Evolutionary conservation across 1,140 invertebrate species (phyloP), one percentile per base, ranked within the genome.

Genomic region (Drosophila auraria): DNA sequence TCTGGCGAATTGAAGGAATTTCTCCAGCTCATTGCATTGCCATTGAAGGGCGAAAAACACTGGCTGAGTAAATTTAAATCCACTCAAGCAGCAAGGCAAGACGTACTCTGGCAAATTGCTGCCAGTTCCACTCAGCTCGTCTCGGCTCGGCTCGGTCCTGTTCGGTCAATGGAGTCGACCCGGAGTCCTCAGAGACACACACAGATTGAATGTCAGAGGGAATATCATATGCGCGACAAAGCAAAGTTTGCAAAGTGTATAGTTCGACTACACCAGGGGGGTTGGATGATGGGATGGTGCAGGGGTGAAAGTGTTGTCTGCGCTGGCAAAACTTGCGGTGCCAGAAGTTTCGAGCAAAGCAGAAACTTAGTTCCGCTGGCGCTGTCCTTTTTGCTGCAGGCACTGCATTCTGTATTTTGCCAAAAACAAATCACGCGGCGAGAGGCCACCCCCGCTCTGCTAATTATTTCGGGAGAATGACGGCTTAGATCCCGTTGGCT

Each of bases 141-240:
- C 72, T 49, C 15, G 2, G 23, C 30, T 33, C 71, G 17, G 6
- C 25, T 42, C 25, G 56, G 30, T 33, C 17, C 40, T 44, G 45
- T 47, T 49, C 51, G 84, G 72, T 83, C 83, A 87, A 71, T 81
- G 76, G 77, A 84, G 82, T 78, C 73, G 64, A 71, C 71, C 58
- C 50, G 49, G 25, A 47, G 25, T 60, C 42, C 44, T 60, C 8
- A 9, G 74, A 30, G 54, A 45, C 47, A 74, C 66, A 50, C 70
- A 89, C 60, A 84, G 86, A 89, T 89, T 89, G 82, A 87, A 87
- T 87, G 86, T 89, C 84, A 89, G 65, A 77, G 65, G 54, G 78
- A 77, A 87, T 83, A 89, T 83, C 83, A 87, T 87, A 87, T 89
- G 83, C 78, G 71, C 84, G 68, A 63, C 64, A 63, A 63, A 40